Evolutionary conservation across 1,140 invertebrate genomes (phyloP), one percentile per base, ranked within the genome.

Genomic region (Eufriesea mexicana): DNA sequence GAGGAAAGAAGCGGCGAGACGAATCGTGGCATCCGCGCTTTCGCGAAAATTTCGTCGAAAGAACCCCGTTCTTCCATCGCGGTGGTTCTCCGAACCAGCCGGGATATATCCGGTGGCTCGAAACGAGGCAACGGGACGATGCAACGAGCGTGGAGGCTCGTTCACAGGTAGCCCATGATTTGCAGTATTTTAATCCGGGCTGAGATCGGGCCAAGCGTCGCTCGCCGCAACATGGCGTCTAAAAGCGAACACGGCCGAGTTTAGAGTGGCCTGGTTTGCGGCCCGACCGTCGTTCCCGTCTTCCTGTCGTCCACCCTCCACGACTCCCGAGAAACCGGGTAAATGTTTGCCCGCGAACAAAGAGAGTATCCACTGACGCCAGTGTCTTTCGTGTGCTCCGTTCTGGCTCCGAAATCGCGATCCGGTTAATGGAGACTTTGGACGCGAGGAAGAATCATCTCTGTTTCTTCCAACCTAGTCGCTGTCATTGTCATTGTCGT

Each of bases 151-250:
- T n/a, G 72, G 49, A 79, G 42, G 64, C 35, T 59, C 67, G 74
- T 76, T 57, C 67, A 91, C 92, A 93, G 93, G 93, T 94, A 94
- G 92, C 89, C 91, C 90, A 91, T 94, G 93, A 94, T 94, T 93
- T 93, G 93, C 93, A 94, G 91, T 84, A 94, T 94, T 93, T 93
- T 92, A 92, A 88, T 93, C 93, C 90, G 64, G 71, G 66, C 76
- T 70, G 55, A 85, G 84, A 92, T 92, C 92, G 82, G 67, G 78
- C 66, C 84, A 77, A 86, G 70, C 68, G 54, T 49, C 62, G 54
- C 35, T 45, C 57, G 45, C 61, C 80, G 49, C 86, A 82, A 72
- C 45, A 67, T 76, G 47, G 61, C 57, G 61, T 62, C 62, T 57
- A 54, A 81, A 42, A 70, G 71, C 47, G 80, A 55, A 73, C 68